Evolutionary conservation across 2,797 vertebrate species (phyloP), one percentile per base, ranked within the genome.

Genomic region (Cryptoprocta ferox): DNA sequence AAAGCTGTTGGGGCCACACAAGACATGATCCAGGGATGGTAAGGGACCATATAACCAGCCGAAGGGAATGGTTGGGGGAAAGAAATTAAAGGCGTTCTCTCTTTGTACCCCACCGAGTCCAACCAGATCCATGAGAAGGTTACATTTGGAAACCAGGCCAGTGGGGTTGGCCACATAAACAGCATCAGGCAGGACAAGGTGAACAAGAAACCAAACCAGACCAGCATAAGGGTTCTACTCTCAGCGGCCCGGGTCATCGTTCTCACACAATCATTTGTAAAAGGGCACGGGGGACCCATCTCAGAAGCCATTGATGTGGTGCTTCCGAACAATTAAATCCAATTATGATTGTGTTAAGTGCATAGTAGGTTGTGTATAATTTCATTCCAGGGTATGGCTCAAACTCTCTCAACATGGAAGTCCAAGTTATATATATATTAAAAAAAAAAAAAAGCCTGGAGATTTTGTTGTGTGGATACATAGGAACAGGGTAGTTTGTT

Each of bases 341-440:
- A 68, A 82, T 86, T 42, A 70, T n/a, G 35, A 84, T 8, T 65
- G 65, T 66, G 68, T n/a, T 91, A 83, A 42, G n/a, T 45, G 42
- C 78, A n/a, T 4, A 83, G 79, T 35, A 42, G 86, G 32, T 48
- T 68, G 26, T 30, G 42, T 82, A 32, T 83, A 39, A 93, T 61
- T 90, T 87, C 90, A 95, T 84, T 84, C 76, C 59, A 75, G 56
- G 32, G 6, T 24, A 82, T 45, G 39, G 28, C 16, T 79, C 79
- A 84, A 89, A 96, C n/a, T 42, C 26, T 76, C 75, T 75, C 76
- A 56, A 92, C 80, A 89, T 50, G 37, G 79, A 91, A 83, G 56
- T 80, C 32, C 45, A 56, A 80, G 37, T 76, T 65, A 66, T 93
- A 86, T 21, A 53, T 32, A 42, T 42, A n/a, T 45, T 12, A 66